Conservation (phyloP, 2,113 vertebrate species). For the Chionomys nivalis region DNA sequence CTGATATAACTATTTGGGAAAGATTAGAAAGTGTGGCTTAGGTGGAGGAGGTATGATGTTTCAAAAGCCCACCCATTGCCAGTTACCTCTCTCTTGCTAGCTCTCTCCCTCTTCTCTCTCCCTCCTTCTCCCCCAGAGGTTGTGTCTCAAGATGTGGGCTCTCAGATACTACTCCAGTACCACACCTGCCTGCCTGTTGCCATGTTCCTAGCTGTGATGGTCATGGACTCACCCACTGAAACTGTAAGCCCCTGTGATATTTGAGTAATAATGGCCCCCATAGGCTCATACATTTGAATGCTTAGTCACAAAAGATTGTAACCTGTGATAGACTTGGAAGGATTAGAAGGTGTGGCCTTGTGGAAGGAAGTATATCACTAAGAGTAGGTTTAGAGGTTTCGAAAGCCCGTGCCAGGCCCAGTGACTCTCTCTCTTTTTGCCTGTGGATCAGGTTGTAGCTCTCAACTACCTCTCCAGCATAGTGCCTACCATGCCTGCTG, state of each 20-base stretch:
- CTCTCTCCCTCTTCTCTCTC: background rate
- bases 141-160: background rate
- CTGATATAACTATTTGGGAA: background rate
- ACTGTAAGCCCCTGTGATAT: background rate
- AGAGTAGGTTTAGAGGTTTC: background rate
- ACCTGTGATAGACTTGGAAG: background rate
- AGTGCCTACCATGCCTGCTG: background rate
- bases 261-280: background rate
- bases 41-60: background rate
- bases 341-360: background rate
- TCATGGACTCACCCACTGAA: background rate
- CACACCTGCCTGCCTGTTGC: background rate
- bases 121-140: background rate
- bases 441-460: background rate
- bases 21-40: background rate
- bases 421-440: background rate
- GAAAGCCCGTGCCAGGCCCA: background rate
- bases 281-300: background rate
- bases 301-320: background rate
- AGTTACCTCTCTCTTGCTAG: background rate
- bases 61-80: background rate
- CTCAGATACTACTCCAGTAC: background rate
- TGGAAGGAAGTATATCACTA: background rate
- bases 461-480: background rate
- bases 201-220: background rate